These are phyloP conservation scores for Cosmopolites sordidus DNA, from an alignment of 2,888 invertebrate species.

Conservation along the genomic window DNA sequence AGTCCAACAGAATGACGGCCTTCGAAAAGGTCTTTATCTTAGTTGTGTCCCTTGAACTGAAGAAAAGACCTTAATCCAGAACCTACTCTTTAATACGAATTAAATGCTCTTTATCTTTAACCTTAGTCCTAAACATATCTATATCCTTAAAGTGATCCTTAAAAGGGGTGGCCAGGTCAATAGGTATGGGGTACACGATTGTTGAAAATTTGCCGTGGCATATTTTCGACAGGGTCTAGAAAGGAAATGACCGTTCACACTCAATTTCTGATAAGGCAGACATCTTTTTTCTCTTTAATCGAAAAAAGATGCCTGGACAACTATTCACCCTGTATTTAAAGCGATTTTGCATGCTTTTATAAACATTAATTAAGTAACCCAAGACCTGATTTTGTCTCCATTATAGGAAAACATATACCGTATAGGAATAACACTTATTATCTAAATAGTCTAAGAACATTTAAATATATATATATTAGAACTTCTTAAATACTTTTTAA, in stretches of 20 bases:
- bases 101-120: conserved; percentile 12
- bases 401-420: conserved; percentile 1
- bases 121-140: conserved; percentile 10
- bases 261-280: background rate
- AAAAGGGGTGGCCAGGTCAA: conserved; percentile 29
- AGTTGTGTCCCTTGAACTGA: conserved; percentile 21
- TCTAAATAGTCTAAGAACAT: background rate
- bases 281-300: background rate
- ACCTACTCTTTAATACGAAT: conserved; percentile 7
- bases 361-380: background rate
- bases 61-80: conserved; percentile 17
- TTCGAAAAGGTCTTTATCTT: conserved; percentile 14
- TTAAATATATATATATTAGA: background rate
- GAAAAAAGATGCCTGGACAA: background rate
- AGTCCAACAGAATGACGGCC: background rate
- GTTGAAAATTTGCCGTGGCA: conserved; percentile 34
- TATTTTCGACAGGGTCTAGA: conserved; percentile 34
- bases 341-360: background rate
- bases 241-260: conserved; percentile 12
- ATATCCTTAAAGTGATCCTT: conserved; percentile 15
- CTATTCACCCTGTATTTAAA: background rate
- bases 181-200: conserved; percentile 34
- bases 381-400: background rate
- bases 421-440: background rate
- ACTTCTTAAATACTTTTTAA: background rate